These are phyloP conservation scores for Eupleurogrammus muticus DNA, from an alignment of 2,797 vertebrate species.

Conservation along the genomic window DNA sequence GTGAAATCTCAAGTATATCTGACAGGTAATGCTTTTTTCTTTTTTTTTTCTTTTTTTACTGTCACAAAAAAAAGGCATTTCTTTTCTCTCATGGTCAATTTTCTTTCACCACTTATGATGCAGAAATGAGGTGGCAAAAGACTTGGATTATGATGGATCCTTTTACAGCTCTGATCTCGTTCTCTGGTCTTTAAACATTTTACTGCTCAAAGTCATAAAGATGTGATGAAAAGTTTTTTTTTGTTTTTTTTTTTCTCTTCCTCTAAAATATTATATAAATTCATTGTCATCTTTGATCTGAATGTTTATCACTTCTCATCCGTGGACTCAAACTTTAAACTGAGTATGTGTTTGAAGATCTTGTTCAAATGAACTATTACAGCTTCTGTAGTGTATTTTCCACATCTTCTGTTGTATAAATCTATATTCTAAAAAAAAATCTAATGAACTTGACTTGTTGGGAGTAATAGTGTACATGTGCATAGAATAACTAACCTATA, in stretches of 20 bases:
- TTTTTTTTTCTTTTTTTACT: slow-evolving; percentile 6
- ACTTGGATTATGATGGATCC: neutral
- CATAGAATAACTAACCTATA: too few species aligned
- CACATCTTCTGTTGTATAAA: too few species aligned
- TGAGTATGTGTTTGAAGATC: slow-evolving; percentile 13
- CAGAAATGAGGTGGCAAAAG: neutral
- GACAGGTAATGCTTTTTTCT: neutral
- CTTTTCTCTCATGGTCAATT: neutral
- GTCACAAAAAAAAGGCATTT: neutral
- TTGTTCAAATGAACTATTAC: slow-evolving; percentile 26
- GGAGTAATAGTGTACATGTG: too few species aligned
- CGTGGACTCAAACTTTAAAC: slow-evolving; percentile 22
- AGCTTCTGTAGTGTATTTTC: too few species aligned
- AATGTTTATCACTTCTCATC: slow-evolving; percentile 29
- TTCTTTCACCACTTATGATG: neutral
- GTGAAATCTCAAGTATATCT: neutral
- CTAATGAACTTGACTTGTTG: too few species aligned
- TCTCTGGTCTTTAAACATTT: slow-evolving; percentile 6
- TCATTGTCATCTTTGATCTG: slow-evolving; percentile 42
- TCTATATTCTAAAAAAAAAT: too few species aligned
- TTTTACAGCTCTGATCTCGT: slow-evolving; percentile 26
- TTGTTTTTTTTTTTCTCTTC: too few species aligned
- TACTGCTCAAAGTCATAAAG: slow-evolving; percentile 31
- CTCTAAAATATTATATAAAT: slow-evolving; percentile 7
- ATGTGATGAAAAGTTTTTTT: slow-evolving; percentile 30